Evolutionary conservation across 2,797 vertebrate genomes (phyloP).

Genomic region (Poecilia gillii): DNA sequence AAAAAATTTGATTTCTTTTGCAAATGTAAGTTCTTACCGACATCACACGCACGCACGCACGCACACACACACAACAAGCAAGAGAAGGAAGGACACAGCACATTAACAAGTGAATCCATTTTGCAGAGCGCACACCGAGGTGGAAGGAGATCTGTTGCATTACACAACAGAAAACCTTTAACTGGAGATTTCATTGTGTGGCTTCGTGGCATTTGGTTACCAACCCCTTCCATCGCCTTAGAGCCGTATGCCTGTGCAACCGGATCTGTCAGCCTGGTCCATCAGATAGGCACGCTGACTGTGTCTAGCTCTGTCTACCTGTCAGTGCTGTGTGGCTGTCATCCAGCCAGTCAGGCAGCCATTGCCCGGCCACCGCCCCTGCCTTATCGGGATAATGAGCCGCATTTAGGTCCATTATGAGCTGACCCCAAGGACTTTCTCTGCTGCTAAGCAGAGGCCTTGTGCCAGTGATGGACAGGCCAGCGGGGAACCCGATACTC

Average conservation of each 20-base stretch:
- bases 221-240: slow-evolving; percentile 57
- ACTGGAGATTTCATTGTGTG: slow-evolving; percentile 75
- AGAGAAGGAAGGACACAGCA: background rate
- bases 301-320: slow-evolving; percentile 70
- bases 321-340: slow-evolving; percentile 72
- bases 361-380: slow-evolving; percentile 64
- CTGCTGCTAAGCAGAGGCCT: slow-evolving; percentile 71
- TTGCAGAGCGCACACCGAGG: slow-evolving; percentile 25
- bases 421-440: slow-evolving; percentile 78
- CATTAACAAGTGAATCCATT: slow-evolving; percentile 12
- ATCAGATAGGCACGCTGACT: slow-evolving; percentile 75
- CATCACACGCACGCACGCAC: no score
- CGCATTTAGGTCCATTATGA: slow-evolving; percentile 81
- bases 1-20: background rate
- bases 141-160: slow-evolving; percentile 40
- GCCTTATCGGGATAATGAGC: slow-evolving; percentile 82
- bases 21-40: background rate
- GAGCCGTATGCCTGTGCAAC: slow-evolving; percentile 65
- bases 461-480: slow-evolving; percentile 77
- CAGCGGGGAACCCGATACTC: slow-evolving; percentile 68
- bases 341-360: slow-evolving; percentile 73
- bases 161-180: slow-evolving; percentile 52
- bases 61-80: background rate
- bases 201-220: slow-evolving; percentile 72
- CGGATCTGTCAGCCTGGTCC: slow-evolving; percentile 72